Evolutionary conservation across 2,113 vertebrate species (phyloP).

Genomic region (Typhlomys cinereus): DNA sequence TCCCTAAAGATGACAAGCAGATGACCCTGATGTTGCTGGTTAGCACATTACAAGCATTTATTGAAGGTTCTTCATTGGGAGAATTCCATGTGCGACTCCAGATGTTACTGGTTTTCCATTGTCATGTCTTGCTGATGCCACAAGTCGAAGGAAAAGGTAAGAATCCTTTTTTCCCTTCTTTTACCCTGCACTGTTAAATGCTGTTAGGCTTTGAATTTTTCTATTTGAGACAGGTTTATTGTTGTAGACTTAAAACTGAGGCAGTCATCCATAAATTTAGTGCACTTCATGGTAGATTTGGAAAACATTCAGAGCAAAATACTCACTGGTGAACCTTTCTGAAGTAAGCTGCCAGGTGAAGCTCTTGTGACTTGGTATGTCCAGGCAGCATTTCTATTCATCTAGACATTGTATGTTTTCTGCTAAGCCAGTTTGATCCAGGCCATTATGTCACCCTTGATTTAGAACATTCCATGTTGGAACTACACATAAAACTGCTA

Average conservation of each 20-base stretch:
- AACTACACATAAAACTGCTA: background rate
- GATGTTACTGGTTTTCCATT: constrained; percentile 95
- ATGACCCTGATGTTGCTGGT: constrained; percentile 86
- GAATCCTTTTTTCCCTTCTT: background rate
- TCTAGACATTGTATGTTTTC: background rate
- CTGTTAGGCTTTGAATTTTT: constrained; percentile 13
- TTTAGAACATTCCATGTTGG: background rate
- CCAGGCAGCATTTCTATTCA: background rate
- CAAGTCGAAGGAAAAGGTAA: constrained; percentile 89
- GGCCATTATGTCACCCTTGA: background rate
- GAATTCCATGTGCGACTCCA: constrained; percentile 91
- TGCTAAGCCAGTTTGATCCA: background rate
- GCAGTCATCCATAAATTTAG: background rate
- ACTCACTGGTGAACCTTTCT: background rate
- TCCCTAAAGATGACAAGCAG: constrained; percentile 73
- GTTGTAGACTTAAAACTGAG: constrained; percentile 7
- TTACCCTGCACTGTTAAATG: background rate
- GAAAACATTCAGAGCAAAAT: background rate
- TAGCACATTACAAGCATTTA: constrained; percentile 92
- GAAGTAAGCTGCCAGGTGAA: background rate
- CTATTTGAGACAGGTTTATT: background rate
- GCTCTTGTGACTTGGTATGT: background rate
- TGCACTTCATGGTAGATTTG: background rate
- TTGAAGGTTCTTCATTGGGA: constrained; percentile 94
- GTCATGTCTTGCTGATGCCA: constrained; percentile 92